These are phyloP conservation scores for Serranochromis macrocephalus DNA, from an alignment of 2,113 vertebrate species.

Conservation along the genomic window DNA sequence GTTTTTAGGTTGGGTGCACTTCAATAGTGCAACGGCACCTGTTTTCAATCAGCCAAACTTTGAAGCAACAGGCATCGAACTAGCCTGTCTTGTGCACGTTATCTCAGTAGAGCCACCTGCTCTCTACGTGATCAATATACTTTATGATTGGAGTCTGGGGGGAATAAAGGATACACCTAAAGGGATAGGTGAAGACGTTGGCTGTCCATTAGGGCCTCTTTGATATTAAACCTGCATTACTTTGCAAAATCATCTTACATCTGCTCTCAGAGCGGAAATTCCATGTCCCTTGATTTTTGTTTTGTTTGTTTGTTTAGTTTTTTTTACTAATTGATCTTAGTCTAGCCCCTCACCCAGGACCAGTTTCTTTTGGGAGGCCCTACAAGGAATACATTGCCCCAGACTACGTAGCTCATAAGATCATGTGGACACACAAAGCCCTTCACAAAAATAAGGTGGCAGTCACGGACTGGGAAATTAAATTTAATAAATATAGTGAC, in stretches of 20 bases:
- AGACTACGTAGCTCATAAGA: background rate
- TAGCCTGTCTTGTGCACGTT: background rate
- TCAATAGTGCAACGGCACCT: background rate
- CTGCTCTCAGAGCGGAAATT: background rate
- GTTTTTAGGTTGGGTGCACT: background rate
- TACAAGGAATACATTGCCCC: background rate
- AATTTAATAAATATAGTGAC: background rate
- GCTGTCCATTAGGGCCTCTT: background rate
- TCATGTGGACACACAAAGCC: background rate
- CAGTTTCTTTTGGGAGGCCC: background rate
- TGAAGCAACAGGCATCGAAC: background rate
- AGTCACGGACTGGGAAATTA: background rate
- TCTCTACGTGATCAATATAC: constrained; percentile 20
- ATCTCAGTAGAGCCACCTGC: constrained; percentile 38
- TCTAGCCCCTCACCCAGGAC: background rate
- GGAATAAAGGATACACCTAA: constrained; percentile 4
- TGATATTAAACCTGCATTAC: constrained; percentile 2
- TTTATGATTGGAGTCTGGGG: constrained; percentile 5
- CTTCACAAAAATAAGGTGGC: background rate
- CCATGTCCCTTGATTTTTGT: too few species aligned
- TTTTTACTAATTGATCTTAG: background rate
- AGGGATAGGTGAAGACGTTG: background rate
- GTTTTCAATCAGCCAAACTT: constrained; percentile 4
- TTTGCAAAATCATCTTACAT: background rate
- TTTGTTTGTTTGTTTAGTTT: background rate